Base-by-base conservation (phyloP, 1,140 invertebrate genomes). In the Anthonomus grandis region DNA sequence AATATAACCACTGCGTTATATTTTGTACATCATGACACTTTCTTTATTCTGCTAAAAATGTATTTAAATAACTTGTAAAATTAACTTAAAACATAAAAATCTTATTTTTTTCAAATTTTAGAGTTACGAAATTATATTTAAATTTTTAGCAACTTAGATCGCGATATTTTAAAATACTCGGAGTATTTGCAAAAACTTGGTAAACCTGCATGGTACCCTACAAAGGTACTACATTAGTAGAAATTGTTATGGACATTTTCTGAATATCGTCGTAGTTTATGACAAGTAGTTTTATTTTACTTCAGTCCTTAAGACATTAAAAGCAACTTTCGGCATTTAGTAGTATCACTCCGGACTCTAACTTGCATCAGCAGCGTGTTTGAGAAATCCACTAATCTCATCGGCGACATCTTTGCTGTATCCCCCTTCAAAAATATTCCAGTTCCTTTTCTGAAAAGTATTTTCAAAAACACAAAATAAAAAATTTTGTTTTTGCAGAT, bases 101-200 rank as follows among this genome's bases (percentile, higher is more conserved):
- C n/a, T n/a, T n/a, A n/a, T n/a, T n/a, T n/a, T n/a, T n/a, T n/a
- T n/a, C n/a, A n/a, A n/a, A n/a, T n/a, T n/a, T n/a, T n/a, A n/a
- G n/a, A n/a, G n/a, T n/a, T n/a, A n/a, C n/a, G n/a, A n/a, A n/a
- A n/a, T n/a, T n/a, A n/a, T n/a, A n/a, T n/a, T n/a, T n/a, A n/a
- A n/a, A n/a, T n/a, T n/a, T n/a, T n/a, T n/a, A 41, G 18, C 38
- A 41, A 41, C 38, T 41, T 6, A 41, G 5, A 41, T 41, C 38
- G 15, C 38, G 38, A 18, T 41, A 41, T 18, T 13, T 41, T 13
- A 41, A 18, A 9, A 9, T 41, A 18, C 38, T 8, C 6, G 38
- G 18, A 41, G n/a, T 41, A 13, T 41, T 15, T 13, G 38, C 8
- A 41, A 41, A 41, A 41, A 18, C 18, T 41, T 41, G 38, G 38